Evolutionary conservation across 2,888 invertebrate species (phyloP).

Genomic region (Druceiella hillmani): DNA sequence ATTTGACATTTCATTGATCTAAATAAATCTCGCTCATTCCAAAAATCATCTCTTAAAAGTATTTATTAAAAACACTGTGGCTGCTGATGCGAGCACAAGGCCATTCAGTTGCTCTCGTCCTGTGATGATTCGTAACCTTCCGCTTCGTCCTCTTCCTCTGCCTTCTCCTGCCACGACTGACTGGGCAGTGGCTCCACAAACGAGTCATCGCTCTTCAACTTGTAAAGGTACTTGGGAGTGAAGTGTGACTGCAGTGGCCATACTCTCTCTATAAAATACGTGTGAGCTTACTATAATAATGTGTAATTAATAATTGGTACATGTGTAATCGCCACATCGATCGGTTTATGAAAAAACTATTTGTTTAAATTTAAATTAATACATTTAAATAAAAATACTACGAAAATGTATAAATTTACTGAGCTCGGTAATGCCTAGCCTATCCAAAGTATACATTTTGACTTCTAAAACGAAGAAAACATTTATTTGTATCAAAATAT

Average conservation of each 20-base stretch:
- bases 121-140: slow-evolving; percentile 32
- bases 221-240: slow-evolving; percentile 39
- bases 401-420: not conserved
- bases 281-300: not conserved
- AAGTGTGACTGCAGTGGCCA: slow-evolving; percentile 44
- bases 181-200: slow-evolving; percentile 45
- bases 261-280: slow-evolving; percentile 33
- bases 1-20: no score
- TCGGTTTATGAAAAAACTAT: no score
- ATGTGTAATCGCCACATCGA: not conserved
- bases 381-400: not conserved
- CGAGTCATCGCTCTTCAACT: slow-evolving; percentile 42
- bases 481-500: no score
- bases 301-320: not conserved
- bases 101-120: slow-evolving; percentile 29
- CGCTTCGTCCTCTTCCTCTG: slow-evolving; percentile 33
- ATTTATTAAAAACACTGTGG: no score
- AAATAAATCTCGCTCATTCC: no score
- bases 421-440: not conserved
- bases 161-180: slow-evolving; percentile 44
- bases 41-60: no score
- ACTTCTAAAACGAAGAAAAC: no score
- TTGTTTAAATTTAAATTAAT: not conserved
- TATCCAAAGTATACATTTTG: no score
- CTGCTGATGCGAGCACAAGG: slow-evolving; percentile 13